A percentile compares a stretch with the other conserved stretches of the same genome.
phyloP scores from a whole-genome alignment of 2,797 vertebrate genomes.

The Trematomus bernacchii region DNA sequence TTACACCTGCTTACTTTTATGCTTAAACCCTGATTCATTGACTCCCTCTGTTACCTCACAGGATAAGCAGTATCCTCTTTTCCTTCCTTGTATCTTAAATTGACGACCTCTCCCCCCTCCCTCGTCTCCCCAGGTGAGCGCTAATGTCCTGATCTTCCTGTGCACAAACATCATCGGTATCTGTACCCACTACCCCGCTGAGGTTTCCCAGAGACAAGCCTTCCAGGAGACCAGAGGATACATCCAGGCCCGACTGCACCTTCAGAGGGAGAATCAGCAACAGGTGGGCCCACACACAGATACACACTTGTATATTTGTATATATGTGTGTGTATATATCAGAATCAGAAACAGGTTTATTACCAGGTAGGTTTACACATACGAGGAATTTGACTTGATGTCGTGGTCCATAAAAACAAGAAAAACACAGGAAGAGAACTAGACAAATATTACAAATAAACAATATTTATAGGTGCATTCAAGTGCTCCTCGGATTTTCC shows the following conservation, averaged over 20 bases:
- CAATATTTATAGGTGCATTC: too few species aligned
- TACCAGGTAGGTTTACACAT: too few species aligned
- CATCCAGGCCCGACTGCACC: conserved; percentile 94
- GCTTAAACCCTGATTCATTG: not conserved
- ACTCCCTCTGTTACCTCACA: not conserved
- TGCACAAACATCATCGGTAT: conserved; percentile 96
- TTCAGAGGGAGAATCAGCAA: conserved; percentile 95
- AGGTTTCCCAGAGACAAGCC: conserved; percentile 96
- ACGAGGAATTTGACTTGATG: too few species aligned
- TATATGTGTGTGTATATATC: too few species aligned
- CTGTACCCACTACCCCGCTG: conserved; percentile 95
- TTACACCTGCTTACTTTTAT: not conserved
- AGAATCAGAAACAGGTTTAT: too few species aligned
- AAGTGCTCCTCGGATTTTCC: too few species aligned
- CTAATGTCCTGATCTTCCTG: conserved; percentile 93
- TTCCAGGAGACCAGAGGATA: conserved; percentile 96
- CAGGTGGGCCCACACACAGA: conserved; percentile 83
- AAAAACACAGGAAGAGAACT: too few species aligned
- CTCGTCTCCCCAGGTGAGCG: conserved; percentile 73
- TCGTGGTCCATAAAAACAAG: too few species aligned
- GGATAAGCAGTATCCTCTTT: not conserved
- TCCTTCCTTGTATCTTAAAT: not conserved
- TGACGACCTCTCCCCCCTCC: not conserved
- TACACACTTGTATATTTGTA: not conserved
- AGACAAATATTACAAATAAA: too few species aligned